Evolutionary conservation across 2,113 vertebrate species (phyloP), one percentile per base, ranked within the genome.

Genomic region (Nothobranchius furzeri): DNA sequence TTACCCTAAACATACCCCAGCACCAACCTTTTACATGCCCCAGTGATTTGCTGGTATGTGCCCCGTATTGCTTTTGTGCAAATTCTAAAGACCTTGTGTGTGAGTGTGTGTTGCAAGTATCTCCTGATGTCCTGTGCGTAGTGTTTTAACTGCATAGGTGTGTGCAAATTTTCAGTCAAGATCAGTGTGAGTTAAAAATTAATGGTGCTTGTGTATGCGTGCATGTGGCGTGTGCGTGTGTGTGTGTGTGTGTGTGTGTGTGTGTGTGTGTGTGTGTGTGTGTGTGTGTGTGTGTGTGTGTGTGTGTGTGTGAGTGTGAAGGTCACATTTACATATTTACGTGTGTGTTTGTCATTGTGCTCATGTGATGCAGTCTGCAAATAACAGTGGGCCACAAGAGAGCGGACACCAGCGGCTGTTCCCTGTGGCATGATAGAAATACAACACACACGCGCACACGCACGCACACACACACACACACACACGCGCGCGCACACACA

Each of bases 301-400:
- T 20, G 35, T 68, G 61, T 65, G 55, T 68, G 50, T n/a, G 20
- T 54, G 51, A 68, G 74, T 72, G 58, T 85, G 78, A 72, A 66
- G 63, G 75, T 79, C 63, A 76, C 45, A 43, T 48, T 48, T 63
- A 36, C 42, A 49, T 57, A 48, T 50, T 17, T 66, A 51, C 62
- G 70, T 67, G 63, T 47, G 58, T 14, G 36, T 54, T 35, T 72
- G 53, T 37, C 52, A 70, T 47, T 81, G 80, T 81, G 78, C 80
- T 85, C 82, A 85, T 76, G 66, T 85, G 85, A 82, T 78, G 67
- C 63, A 74, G 54, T 82, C 85, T 80, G 74, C 69, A 87, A 89
- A 89, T 87, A 87, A 82, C 82, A 85, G 50, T 48, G 25, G 58
- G 58, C 69, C 82, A 78, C 81, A 82, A 69, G 75, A 79, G 57